These are phyloP conservation scores for Cyclophora punctaria DNA, from an alignment of 2,888 invertebrate genomes.

Conservation along the genomic window DNA sequence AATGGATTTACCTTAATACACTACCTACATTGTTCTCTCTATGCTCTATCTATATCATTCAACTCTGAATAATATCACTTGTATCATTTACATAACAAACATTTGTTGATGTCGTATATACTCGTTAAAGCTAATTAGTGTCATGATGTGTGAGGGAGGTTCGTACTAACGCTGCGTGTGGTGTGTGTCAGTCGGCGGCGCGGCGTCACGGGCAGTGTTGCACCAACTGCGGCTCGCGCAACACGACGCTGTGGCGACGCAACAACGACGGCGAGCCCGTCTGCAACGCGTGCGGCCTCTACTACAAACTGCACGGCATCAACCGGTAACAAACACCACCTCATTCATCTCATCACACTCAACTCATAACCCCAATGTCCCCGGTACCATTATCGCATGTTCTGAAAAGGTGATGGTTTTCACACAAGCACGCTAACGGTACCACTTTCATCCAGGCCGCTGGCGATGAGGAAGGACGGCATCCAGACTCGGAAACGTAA, in stretches of 20 bases:
- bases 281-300: conserved; percentile 98
- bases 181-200: conserved; percentile 82
- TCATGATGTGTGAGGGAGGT: conserved; percentile 20
- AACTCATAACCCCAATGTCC: not conserved
- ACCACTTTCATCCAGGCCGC: conserved; percentile 73
- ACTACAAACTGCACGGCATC: conserved; percentile 96
- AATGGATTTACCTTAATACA: not conserved
- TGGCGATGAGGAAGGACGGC: conserved; percentile 97
- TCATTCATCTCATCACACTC: too few species aligned
- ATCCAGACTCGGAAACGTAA: conserved; percentile 97
- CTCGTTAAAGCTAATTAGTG: conserved; percentile 1
- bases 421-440: not conserved
- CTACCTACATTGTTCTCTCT: too few species aligned
- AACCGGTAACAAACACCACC: conserved; percentile 64
- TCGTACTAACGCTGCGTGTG: not conserved
- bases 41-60: too few species aligned
- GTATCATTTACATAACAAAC: too few species aligned
- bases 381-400: not conserved
- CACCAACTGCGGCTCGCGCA: conserved; percentile 97
- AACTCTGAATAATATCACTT: too few species aligned
- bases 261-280: conserved; percentile 99
- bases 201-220: conserved; percentile 93
- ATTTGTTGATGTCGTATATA: not conserved
- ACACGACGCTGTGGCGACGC: conserved; percentile 97
- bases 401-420: not conserved